Base-by-base conservation (phyloP, 2,113 vertebrate species). In the Sinocyclocheilus anophthalmus region DNA sequence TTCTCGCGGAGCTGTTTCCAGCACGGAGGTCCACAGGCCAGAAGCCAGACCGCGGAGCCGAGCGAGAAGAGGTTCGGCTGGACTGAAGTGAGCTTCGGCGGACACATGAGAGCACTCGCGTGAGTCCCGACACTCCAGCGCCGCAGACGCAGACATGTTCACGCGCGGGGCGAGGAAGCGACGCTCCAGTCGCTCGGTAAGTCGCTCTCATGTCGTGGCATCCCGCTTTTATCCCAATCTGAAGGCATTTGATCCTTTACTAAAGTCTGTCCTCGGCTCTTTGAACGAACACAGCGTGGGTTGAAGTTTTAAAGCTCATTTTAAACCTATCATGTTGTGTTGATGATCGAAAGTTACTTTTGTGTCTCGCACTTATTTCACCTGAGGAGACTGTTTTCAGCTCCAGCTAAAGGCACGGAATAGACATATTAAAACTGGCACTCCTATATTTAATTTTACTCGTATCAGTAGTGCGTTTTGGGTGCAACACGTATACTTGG, bases 111-210 rank as follows among this genome's bases (percentile, higher is more conserved):
- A 70, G 39, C 1, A 3, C n/a, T 24, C 37, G 42, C 26, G 37
- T 69, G 37, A 80, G 6, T 61, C 61, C 76, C 39, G 42, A 61
- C 59, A 30, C 39, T 22, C 30, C 78, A 83, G 50, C 10, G 12
- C 88, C 33, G 39, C 76, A 85, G 86, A 86, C 89, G 39, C 76
- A 85, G 86, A 86, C 89, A 96, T 96, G 95, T 96, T 95, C 90
- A 90, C 93, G 30, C 94, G 94, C 70, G 94, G 94, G 12, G 95
- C 95, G 10, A 95, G 94, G 89, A 95, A 95, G 89, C 94, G 95
- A 86, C 93, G 94, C 45, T 95, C 94, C 1, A 91, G 65, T 85
- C 93, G 94, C 80, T 91, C 93, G 92, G 95, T 96, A 82, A 94
- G 95, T 92, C 6, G 75, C 4, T 75, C 55, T 14, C 10, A 3